Conservation (phyloP, 2,797 vertebrate genomes). For the Brotula barbata region DNA sequence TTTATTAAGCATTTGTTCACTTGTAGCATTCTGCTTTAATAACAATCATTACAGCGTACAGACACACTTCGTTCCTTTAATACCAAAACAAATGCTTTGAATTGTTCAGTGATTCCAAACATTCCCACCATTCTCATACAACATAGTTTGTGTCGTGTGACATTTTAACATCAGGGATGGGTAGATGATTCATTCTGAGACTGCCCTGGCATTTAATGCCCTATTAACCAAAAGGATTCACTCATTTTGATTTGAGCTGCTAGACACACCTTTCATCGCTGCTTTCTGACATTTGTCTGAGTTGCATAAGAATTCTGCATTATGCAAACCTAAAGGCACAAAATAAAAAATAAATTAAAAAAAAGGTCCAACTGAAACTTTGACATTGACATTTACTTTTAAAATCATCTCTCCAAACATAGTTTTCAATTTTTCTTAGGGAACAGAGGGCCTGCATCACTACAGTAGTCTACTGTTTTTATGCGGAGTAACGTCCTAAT, state of each 20-base stretch:
- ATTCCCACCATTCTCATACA: slow-evolving; percentile 14
- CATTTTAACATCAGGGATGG: slow-evolving; percentile 17
- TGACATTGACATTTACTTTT: slow-evolving; percentile 44
- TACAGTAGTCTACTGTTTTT: too few relatives aligned
- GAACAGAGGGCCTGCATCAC: not conserved
- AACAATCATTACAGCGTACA: slow-evolving; percentile 9
- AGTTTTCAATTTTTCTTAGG: too few relatives aligned
- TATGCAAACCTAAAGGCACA: slow-evolving; percentile 24
- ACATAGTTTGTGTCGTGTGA: slow-evolving; percentile 9
- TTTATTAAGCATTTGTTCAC: slow-evolving; percentile 33
- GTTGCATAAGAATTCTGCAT: slow-evolving; percentile 19
- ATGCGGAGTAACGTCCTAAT: too few relatives aligned
- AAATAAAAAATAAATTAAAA: slow-evolving; percentile 1
- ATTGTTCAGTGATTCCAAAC: slow-evolving; percentile 25
- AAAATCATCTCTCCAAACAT: not conserved
- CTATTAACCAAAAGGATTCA: slow-evolving; percentile 20
- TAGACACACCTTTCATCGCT: slow-evolving; percentile 16
- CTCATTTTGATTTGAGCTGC: slow-evolving; percentile 29
- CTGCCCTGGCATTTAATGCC: slow-evolving; percentile 46
- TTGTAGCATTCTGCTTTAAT: slow-evolving; percentile 16
- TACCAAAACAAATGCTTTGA: slow-evolving; percentile 25
- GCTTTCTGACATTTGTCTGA: slow-evolving; percentile 24
- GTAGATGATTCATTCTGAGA: slow-evolving; percentile 5
- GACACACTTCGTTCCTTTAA: slow-evolving; percentile 37
- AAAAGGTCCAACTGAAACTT: slow-evolving; percentile 31